These are phyloP conservation scores for Onychorhynchus coronatus DNA, from an alignment of 2,113 vertebrate species.

Conservation along the genomic window DNA sequence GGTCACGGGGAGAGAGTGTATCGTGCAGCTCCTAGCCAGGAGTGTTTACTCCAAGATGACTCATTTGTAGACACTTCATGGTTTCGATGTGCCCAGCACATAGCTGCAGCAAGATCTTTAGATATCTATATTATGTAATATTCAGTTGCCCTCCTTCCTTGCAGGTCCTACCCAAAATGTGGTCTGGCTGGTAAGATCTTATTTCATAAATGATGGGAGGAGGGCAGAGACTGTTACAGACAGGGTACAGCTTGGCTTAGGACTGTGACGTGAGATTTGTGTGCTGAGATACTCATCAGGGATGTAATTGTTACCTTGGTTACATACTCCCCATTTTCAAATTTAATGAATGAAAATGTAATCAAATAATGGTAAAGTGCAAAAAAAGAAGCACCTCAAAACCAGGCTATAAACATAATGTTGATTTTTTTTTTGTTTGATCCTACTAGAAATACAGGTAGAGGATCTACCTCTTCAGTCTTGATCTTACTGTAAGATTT, in stretches of 20 bases:
- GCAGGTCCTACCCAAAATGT: neutral
- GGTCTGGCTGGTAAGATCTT: neutral
- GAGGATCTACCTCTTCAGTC: neutral
- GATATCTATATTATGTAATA: neutral
- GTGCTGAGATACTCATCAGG: rapidly evolving
- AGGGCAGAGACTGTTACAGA: neutral
- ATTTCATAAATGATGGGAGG: neutral
- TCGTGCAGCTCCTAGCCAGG: rapidly evolving
- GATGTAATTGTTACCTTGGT: neutral
- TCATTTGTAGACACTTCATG: neutral
- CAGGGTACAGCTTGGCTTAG: neutral
- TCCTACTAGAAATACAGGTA: neutral
- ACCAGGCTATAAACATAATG: neutral
- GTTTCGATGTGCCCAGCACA: neutral
- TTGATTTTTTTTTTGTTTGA: neutral
- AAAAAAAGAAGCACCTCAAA: neutral
- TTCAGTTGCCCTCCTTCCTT: neutral
- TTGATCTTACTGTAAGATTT: neutral
- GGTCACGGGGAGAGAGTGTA: neutral
- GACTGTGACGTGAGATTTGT: neutral
- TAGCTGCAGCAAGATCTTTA: neutral
- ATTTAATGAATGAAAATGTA: neutral
- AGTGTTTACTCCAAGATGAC: neutral
- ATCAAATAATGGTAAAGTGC: neutral
- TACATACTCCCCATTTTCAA: neutral